phyloP scores from a whole-genome alignment of 2,113 vertebrate species.

The Mastomys coucha region DNA sequence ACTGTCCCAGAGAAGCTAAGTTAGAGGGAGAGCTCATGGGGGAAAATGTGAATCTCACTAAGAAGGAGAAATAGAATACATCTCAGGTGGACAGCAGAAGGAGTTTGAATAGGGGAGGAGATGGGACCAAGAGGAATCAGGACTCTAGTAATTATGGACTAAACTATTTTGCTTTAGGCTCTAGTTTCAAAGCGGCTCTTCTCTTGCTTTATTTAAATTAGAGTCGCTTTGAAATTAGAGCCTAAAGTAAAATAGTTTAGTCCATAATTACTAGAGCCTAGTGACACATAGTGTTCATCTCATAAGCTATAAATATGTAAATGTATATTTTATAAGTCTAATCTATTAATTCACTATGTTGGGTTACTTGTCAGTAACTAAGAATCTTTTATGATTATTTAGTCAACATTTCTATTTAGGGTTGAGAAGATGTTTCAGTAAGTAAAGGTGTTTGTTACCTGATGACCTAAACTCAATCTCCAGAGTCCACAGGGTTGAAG shows the following conservation, averaged over 20 bases:
- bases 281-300: neutral
- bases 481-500: neutral
- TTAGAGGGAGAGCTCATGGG: too few species aligned
- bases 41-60: too few species aligned
- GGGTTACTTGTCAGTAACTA: neutral
- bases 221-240: neutral
- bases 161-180: neutral
- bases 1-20: too few species aligned
- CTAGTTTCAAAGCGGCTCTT: neutral
- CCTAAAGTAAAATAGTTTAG: neutral
- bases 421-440: neutral
- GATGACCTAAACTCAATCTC: neutral
- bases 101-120: too few species aligned
- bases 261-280: neutral
- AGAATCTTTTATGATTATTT: constrained; percentile 5
- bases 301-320: neutral
- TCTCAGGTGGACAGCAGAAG: too few species aligned
- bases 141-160: neutral
- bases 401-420: neutral
- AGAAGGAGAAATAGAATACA: too few species aligned
- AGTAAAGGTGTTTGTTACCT: neutral
- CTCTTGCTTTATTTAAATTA: neutral
- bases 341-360: neutral
- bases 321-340: neutral
- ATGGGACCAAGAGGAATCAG: too few species aligned